Conservation (phyloP, 2,888 invertebrate genomes). For the Noctua janthina region DNA sequence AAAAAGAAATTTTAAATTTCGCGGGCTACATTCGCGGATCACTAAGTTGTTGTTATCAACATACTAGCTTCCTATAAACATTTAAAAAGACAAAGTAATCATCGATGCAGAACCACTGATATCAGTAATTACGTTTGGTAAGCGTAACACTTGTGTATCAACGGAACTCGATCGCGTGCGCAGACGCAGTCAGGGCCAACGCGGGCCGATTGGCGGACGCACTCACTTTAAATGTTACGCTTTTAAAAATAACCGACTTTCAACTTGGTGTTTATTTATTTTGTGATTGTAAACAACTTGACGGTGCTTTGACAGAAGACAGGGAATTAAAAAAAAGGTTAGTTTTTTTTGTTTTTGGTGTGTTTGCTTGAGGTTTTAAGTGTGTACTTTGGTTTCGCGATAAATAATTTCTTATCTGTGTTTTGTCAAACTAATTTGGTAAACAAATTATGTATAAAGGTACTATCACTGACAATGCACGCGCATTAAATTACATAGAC, state of each 20-base stretch:
- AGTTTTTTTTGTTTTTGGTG: background rate
- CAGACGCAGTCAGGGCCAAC: slow-evolving; percentile 73
- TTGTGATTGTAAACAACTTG: slow-evolving; percentile 28
- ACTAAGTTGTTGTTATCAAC: background rate
- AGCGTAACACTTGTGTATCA: slow-evolving; percentile 37
- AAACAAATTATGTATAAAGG: slow-evolving; percentile 7
- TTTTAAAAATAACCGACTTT: background rate
- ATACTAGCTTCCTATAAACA: background rate
- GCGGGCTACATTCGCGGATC: background rate
- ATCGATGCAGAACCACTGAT: slow-evolving; percentile 14
- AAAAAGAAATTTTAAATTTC: background rate
- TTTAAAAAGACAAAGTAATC: slow-evolving; percentile 2
- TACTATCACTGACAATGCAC: too few species aligned
- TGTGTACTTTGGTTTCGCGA: slow-evolving; percentile 24
- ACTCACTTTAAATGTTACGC: background rate
- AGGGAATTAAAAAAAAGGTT: slow-evolving; percentile 17
- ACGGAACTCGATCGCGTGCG: slow-evolving; percentile 45
- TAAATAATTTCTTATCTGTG: slow-evolving; percentile 27
- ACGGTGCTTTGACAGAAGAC: background rate
- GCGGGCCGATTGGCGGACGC: slow-evolving; percentile 58
- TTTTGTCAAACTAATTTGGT: slow-evolving; percentile 26
- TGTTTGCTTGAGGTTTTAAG: too few species aligned
- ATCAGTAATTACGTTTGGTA: slow-evolving; percentile 32
- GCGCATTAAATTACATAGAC: background rate
- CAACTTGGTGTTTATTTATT: slow-evolving; percentile 12